phyloP scores from a whole-genome alignment of 2,888 invertebrate genomes.

The Dendrolimus pini region DNA sequence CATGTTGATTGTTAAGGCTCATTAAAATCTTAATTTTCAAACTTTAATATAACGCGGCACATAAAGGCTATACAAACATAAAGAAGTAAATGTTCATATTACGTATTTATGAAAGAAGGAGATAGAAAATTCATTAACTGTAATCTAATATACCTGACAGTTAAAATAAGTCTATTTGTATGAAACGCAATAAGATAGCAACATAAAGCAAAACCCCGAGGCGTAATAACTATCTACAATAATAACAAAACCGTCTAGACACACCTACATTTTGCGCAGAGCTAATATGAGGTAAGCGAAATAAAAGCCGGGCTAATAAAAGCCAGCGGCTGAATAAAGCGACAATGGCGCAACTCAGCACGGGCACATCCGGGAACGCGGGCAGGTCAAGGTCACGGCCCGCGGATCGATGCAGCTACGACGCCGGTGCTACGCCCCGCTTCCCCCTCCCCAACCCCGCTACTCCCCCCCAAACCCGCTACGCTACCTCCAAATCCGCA shows the following conservation, averaged over 20 bases:
- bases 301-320: conserved; percentile 60
- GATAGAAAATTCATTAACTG: too few relatives aligned
- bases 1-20: too few relatives aligned
- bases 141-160: too few relatives aligned
- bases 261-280: conserved; percentile 20
- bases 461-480: conserved; percentile 30
- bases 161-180: too few relatives aligned
- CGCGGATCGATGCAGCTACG: conserved; percentile 79
- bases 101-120: too few relatives aligned
- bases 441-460: conserved; percentile 28
- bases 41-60: too few relatives aligned
- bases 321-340: conserved; percentile 52
- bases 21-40: too few relatives aligned
- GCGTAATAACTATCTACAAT: too few relatives aligned
- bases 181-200: too few relatives aligned
- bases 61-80: too few relatives aligned
- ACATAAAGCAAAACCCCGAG: too few relatives aligned
- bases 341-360: conserved; percentile 62
- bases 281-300: conserved; percentile 30
- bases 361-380: conserved; percentile 71
- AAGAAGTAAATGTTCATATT: too few relatives aligned
- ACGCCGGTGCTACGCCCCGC: conserved; percentile 45
- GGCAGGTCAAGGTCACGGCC: conserved; percentile 80
- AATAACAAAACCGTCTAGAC: conserved; percentile 26
- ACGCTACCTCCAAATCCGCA: conserved; percentile 29